Evolutionary conservation across 2,797 vertebrate species (phyloP).

Genomic region (Pseudotriccus pelzelni): DNA sequence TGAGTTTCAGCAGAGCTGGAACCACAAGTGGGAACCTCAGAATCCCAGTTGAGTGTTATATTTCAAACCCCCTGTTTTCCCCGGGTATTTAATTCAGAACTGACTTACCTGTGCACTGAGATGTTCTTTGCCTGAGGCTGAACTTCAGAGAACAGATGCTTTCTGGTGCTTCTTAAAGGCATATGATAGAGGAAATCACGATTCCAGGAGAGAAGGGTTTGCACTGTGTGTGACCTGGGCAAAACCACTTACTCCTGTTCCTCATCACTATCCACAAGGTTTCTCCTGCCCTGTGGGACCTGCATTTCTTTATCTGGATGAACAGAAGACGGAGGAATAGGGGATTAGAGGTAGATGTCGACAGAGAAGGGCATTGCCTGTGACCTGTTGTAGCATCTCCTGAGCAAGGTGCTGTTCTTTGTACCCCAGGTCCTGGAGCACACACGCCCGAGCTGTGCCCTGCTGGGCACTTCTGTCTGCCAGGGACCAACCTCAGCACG

Average conservation of each 20-base stretch:
- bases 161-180: neutral
- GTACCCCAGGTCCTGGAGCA: slow-evolving; percentile 71
- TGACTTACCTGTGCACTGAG: neutral
- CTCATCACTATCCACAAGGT: slow-evolving; percentile 73
- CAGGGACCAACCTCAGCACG: slow-evolving; percentile 71
- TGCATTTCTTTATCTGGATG: slow-evolving; percentile 44
- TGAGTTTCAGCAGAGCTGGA: neutral
- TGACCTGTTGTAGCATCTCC: neutral
- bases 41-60: neutral
- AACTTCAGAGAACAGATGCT: neutral
- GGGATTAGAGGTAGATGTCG: neutral
- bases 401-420: neutral
- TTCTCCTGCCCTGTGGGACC: slow-evolving; percentile 79
- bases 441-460: slow-evolving; percentile 74
- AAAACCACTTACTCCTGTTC: slow-evolving; percentile 22
- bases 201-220: neutral
- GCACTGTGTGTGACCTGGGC: neutral
- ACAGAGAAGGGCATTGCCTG: neutral
- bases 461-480: slow-evolving; percentile 80
- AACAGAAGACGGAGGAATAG: neutral
- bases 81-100: neutral
- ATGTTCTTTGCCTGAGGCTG: neutral
- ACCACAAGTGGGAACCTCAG: neutral
- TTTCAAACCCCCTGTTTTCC: neutral
- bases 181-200: neutral